Evolutionary conservation across 1,140 invertebrate genomes (phyloP), one percentile per base, ranked within the genome.

Genomic region (Listronotus bonariensis): DNA sequence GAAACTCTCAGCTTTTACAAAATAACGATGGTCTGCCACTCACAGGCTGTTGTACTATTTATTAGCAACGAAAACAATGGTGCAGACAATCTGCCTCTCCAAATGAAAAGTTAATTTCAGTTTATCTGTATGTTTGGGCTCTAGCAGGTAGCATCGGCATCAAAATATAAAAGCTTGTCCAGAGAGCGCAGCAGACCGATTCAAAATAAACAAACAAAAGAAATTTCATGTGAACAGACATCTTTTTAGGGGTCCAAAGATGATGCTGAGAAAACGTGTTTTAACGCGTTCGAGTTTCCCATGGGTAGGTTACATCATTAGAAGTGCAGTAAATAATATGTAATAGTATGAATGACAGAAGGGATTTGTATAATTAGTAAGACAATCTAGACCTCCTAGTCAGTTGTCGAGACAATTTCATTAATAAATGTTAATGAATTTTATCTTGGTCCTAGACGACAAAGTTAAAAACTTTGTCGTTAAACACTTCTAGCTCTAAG

Each of bases 201-300:
- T 58, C 26, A 58, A 58, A 58, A 58, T 58, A 58, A 58, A 58
- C 56, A 58, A 58, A 58, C 51, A 53, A 55, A 42, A 55, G 17
- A 49, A 46, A 48, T 38, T 46, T 40, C 56, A 58, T 58, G 56
- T 58, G 56, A 58, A 58, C 56, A 46, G 46, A 34, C 56, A 46
- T 58, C 46, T 18, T 58, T 42, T 46, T 46, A 48, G 56, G 56
- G 46, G 56, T 49, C 42, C 55, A 43, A 34, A 14, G 18, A 15
- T 0, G 41, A 18, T 18, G 38, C 41, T 32, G 31, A 26, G 12
- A 48, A n/a, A 58, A 58, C 56, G 42, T 58, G 56, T 58, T 58
- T 58, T 49, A 58, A 58, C 56, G 56, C 56, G 56, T 58, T 49
- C 38, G 5, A 34, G 41, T 58, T 48, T 58, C 54, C 42, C 43